phyloP scores from a whole-genome alignment of 2,113 vertebrate genomes.

The Pedetes capensis region DNA sequence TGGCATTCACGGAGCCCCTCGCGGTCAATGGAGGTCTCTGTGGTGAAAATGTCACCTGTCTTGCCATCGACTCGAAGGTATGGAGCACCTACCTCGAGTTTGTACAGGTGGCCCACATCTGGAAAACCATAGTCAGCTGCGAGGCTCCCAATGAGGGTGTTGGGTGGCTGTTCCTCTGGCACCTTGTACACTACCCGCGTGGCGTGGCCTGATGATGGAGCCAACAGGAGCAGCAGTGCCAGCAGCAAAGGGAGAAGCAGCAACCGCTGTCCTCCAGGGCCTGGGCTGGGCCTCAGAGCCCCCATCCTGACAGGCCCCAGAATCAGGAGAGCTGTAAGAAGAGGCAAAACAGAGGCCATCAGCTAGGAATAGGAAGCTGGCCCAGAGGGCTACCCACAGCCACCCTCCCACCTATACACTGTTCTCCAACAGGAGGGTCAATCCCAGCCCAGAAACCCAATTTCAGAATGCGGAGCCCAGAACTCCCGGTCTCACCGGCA shows the following conservation, averaged over 20 bases:
- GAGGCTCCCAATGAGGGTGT: slow-evolving; percentile 94
- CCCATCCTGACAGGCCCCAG: slow-evolving; percentile 67
- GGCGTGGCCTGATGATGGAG: slow-evolving; percentile 77
- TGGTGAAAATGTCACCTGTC: slow-evolving; percentile 97
- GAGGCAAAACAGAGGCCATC: slow-evolving; percentile 66
- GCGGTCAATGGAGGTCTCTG: slow-evolving; percentile 93
- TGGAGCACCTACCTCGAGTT: slow-evolving; percentile 93
- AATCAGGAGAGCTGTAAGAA: slow-evolving; percentile 77
- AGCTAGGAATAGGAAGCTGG: slow-evolving; percentile 32
- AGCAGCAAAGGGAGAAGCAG: slow-evolving; percentile 69
- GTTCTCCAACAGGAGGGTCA: background rate
- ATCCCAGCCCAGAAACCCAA: background rate
- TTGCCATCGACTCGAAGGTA: slow-evolving; percentile 96
- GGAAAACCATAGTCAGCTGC: slow-evolving; percentile 94
- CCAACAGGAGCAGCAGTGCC: slow-evolving; percentile 82
- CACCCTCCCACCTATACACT: background rate
- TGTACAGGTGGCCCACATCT: slow-evolving; percentile 94
- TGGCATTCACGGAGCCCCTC: slow-evolving; percentile 94
- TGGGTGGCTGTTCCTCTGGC: slow-evolving; percentile 94
- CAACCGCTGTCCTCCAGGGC: slow-evolving; percentile 74
- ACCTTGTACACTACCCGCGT: slow-evolving; percentile 88
- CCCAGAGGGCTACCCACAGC: background rate
- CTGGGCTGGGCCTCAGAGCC: slow-evolving; percentile 61
- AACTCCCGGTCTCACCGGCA: background rate
- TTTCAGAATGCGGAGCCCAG: background rate